phyloP scores from a whole-genome alignment of 2,113 vertebrate genomes.

The Sigmodon hispidus region DNA sequence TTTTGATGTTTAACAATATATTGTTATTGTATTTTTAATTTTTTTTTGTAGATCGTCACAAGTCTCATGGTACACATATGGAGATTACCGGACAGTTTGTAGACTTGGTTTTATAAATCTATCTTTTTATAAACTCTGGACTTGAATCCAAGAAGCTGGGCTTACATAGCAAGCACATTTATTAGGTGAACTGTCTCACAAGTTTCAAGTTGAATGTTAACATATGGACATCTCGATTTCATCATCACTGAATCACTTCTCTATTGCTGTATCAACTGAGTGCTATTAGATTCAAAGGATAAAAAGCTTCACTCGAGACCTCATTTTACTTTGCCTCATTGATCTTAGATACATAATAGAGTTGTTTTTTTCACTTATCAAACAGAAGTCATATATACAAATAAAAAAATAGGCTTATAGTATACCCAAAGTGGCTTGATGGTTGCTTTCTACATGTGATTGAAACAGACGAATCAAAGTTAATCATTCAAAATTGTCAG shows the following conservation, averaged over 20 bases:
- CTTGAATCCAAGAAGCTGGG: neutral
- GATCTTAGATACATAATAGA: neutral
- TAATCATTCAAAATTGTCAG: neutral
- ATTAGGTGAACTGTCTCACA: neutral
- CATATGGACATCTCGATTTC: neutral
- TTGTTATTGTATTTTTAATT: neutral
- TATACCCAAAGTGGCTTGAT: neutral
- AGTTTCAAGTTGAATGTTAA: neutral
- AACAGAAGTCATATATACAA: neutral
- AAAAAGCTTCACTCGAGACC: neutral
- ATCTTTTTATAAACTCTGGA: neutral
- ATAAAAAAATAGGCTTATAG: neutral
- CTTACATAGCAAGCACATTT: neutral
- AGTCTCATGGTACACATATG: neutral
- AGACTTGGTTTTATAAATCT: neutral
- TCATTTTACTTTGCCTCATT: neutral
- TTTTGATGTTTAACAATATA: neutral
- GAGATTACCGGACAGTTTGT: neutral
- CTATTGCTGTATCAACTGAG: neutral
- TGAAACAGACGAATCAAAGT: neutral
- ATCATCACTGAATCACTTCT: neutral
- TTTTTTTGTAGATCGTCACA: neutral
- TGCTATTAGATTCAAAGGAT: neutral
- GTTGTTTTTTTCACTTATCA: neutral
- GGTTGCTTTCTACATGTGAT: neutral